These are phyloP conservation scores for Tokudaia muenninki DNA, from an alignment of 2,797 vertebrate species.

Conservation along the genomic window DNA sequence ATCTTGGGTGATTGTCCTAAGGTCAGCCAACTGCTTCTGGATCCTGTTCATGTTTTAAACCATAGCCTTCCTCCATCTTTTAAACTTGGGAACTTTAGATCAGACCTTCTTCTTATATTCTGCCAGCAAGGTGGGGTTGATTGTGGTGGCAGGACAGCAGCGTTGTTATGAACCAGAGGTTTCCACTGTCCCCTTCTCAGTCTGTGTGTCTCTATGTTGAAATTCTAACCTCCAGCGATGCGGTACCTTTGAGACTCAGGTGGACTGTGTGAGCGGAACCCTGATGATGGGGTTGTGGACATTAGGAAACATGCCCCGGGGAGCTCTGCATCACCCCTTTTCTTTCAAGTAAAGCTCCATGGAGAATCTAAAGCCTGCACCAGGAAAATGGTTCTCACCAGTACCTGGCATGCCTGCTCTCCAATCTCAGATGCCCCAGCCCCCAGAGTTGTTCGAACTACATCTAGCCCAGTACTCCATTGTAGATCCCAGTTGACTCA, in stretches of 20 bases:
- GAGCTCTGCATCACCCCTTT: neutral
- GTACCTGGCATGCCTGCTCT: too few species aligned
- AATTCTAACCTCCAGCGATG: neutral
- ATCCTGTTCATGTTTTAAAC: neutral
- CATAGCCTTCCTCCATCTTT: neutral
- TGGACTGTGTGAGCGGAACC: neutral
- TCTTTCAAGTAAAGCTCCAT: neutral
- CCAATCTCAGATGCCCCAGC: too few species aligned
- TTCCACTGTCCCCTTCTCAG: neutral
- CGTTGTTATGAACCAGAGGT: too few species aligned
- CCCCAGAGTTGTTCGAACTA: neutral
- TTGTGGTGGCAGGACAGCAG: neutral
- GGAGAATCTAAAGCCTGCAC: neutral
- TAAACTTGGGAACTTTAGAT: neutral
- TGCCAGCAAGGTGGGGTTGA: neutral
- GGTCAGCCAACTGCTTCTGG: neutral
- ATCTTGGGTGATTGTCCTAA: neutral
- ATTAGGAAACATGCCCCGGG: neutral
- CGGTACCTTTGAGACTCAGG: neutral
- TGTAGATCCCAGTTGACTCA: neutral
- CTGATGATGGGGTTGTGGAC: neutral
- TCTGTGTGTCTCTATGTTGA: neutral
- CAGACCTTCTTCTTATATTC: conserved; percentile 34
- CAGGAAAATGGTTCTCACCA: neutral
- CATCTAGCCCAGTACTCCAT: neutral